Evolutionary conservation across 2,797 vertebrate species (phyloP).

Genomic region (Premnoplex brunnescens): DNA sequence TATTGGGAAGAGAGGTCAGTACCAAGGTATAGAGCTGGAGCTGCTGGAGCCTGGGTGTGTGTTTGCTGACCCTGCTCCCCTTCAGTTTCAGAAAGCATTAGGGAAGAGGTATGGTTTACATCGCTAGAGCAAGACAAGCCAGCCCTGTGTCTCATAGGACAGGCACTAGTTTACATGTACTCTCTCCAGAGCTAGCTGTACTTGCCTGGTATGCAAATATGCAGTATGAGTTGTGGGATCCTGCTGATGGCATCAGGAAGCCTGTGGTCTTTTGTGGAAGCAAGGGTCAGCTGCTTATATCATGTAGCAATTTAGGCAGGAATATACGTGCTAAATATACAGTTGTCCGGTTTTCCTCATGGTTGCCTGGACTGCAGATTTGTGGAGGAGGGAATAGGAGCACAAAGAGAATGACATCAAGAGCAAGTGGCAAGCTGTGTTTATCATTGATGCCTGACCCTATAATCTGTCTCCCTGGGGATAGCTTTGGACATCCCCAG

Average conservation of each 20-base stretch:
- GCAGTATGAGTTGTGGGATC: background rate
- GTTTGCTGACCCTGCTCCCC: background rate
- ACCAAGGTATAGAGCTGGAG: background rate
- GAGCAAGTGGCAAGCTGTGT: background rate
- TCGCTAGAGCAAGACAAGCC: background rate
- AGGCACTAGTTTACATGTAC: background rate
- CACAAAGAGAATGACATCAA: background rate
- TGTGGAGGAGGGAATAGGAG: background rate
- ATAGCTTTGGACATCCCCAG: background rate
- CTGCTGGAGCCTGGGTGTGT: background rate
- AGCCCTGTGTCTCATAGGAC: background rate
- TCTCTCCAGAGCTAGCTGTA: background rate
- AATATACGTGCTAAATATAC: background rate
- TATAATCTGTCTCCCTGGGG: constrained; percentile 3
- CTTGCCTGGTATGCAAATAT: background rate
- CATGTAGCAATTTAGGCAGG: background rate
- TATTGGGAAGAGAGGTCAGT: background rate
- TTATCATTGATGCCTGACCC: background rate
- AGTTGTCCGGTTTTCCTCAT: background rate
- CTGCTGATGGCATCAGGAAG: background rate
- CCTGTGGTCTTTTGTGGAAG: background rate
- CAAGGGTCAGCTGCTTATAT: background rate
- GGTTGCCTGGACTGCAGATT: background rate
- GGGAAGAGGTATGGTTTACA: background rate
- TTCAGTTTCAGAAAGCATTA: background rate